Conservation (phyloP, 2,797 vertebrate species). For the Pipistrellus pipistrellus region DNA sequence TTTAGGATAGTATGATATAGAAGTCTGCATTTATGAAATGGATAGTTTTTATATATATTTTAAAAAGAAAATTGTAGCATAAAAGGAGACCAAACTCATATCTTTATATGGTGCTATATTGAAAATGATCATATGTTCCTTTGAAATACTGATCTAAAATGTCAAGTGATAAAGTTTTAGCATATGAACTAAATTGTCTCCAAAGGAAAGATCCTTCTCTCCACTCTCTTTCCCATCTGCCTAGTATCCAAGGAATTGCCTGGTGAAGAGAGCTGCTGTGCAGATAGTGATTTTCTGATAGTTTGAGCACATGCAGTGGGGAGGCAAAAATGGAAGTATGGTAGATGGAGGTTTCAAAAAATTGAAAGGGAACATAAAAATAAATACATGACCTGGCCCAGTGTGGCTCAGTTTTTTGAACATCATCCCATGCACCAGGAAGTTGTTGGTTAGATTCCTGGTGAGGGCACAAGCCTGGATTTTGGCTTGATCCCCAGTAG, state of each 20-base stretch:
- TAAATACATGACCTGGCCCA: background rate
- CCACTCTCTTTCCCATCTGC: background rate
- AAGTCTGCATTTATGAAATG: background rate
- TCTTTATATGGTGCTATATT: background rate
- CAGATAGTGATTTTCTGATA: background rate
- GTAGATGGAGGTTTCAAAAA: background rate
- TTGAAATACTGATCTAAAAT: slow-evolving; percentile 27
- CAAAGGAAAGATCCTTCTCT: background rate
- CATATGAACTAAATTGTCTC: slow-evolving; percentile 5
- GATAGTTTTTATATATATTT: slow-evolving; percentile 4
- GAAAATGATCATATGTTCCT: background rate
- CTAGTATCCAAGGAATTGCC: background rate
- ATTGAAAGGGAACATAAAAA: background rate
- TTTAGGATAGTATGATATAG: slow-evolving; percentile 15
- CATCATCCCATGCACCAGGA: background rate
- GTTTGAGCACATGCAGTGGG: background rate
- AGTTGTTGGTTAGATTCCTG: background rate
- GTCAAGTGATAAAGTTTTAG: background rate
- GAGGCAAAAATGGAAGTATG: background rate
- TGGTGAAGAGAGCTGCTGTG: background rate
- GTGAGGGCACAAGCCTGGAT: background rate
- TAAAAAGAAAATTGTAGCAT: slow-evolving; percentile 15
- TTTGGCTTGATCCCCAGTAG: background rate
- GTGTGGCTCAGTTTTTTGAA: background rate
- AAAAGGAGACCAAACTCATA: background rate